Conservation (phyloP, 2,113 vertebrate species). For the Sakesphorus luctuosus region DNA sequence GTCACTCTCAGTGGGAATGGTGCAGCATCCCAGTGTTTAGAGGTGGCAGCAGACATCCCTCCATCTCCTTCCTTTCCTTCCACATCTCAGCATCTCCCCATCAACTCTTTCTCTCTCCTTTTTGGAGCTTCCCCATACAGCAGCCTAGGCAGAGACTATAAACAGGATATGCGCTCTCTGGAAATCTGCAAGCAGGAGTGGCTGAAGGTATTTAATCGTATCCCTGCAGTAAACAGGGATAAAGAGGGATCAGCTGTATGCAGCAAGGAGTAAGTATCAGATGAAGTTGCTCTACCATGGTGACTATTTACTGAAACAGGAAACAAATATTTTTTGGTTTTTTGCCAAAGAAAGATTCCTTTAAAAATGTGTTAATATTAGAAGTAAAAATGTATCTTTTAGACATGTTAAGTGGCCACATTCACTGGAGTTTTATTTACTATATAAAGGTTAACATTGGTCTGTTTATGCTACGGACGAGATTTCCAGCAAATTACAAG, state of each 20-base stretch:
- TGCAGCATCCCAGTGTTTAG: background rate
- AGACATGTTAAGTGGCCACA: conserved; percentile 52
- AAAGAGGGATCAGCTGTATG: conserved; percentile 49
- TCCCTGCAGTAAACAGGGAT: conserved; percentile 51
- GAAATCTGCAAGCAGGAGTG: background rate
- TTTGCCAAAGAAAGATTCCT: conserved; percentile 55
- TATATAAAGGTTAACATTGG: conserved; percentile 61
- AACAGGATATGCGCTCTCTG: conserved; percentile 59
- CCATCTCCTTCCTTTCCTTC: background rate
- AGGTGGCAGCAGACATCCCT: background rate
- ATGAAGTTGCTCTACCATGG: conserved; percentile 2
- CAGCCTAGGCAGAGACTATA: conserved; percentile 18
- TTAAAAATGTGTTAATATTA: conserved; percentile 72
- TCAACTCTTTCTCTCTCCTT: background rate
- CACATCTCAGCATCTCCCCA: background rate
- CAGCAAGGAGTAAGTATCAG: background rate
- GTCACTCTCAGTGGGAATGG: background rate
- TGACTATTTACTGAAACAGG: conserved; percentile 40
- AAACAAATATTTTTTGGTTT: conserved; percentile 53
- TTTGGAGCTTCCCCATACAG: background rate
- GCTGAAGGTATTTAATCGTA: conserved; percentile 40
- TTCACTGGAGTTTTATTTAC: conserved; percentile 66
- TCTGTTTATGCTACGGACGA: conserved; percentile 62
- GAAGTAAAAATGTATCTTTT: conserved; percentile 58
- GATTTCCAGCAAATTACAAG: conserved; percentile 70